Base-by-base conservation (phyloP, 2,888 invertebrate genomes). In the Emesis furor region DNA sequence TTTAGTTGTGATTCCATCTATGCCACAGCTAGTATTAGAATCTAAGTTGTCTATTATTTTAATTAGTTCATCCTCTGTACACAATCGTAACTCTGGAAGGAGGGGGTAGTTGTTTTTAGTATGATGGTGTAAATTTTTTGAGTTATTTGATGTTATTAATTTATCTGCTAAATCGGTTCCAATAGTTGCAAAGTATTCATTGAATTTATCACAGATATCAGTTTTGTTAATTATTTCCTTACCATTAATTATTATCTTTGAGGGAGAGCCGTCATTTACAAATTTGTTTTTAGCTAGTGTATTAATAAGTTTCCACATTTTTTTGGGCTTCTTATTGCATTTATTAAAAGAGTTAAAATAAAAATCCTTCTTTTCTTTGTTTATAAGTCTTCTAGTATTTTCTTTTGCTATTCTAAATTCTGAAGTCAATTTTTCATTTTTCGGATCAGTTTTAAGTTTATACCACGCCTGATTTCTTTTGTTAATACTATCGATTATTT, bases 181-280 rank as follows among this genome's bases (percentile, higher is more conserved):
- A 17, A 88, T 78, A 37, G 51, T 71, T 12, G 79, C 42, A 68
- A 88, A 88, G 32, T 76, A 86, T 14, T 30, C 24, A 67, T 87
- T 87, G 32, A 88, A 88, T 0, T 10, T 37, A n/a, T 88, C 65
- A 62, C 89, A 86, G 8, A 87, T 81, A 37, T 80, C 73, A n/a
- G 39, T 67, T 7, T 46, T 59, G 17, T 85, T 78, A 14, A 76
- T 82, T 6, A 86, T 67, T 7, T 17, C 10, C 12, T 30, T 55
- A 14, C 35, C 17, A 8, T 81, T 30, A 1, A 14, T 67, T 59
- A 67, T 67, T 10, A 88, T 69, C 55, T 86, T 87, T 3, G 72
- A 74, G 5, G 82, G 86, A 78, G 73, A 42, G 35, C 12, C 12
- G 67, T 37, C 79, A 82, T 39, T 80, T 75, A 30, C 62, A 73